phyloP scores from a whole-genome alignment of 1,140 invertebrate genomes.

The Brachionus calyciflorus region DNA sequence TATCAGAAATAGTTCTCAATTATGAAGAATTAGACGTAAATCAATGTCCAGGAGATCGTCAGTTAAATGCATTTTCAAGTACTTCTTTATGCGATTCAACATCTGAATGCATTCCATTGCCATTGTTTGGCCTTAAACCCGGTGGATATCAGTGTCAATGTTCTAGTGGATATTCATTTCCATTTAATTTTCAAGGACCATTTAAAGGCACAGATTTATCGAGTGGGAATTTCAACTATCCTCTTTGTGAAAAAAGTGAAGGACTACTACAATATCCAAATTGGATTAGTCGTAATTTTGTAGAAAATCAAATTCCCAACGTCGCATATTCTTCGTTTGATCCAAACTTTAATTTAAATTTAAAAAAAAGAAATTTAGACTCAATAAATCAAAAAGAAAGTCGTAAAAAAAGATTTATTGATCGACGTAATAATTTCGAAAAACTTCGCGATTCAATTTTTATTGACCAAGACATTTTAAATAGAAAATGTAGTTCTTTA shows the following conservation, averaged over 20 bases:
- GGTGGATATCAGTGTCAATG: constrained; percentile 42
- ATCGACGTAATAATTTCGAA: constrained; percentile 43
- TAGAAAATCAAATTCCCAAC: constrained; percentile 5
- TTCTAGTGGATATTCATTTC: constrained; percentile 4
- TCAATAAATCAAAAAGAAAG: neutral
- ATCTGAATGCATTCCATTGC: neutral
- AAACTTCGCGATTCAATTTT: constrained; percentile 39
- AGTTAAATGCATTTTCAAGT: constrained; percentile 26
- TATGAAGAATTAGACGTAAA: constrained; percentile 28
- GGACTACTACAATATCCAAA: constrained; percentile 39
- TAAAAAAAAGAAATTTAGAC: constrained; percentile 3
- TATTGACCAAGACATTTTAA: constrained; percentile 2
- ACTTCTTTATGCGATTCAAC: constrained; percentile 32
- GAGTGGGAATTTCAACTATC: neutral
- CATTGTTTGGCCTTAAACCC: constrained; percentile 25
- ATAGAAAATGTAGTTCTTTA: neutral
- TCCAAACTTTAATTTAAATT: neutral
- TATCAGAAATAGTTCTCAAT: constrained; percentile 17
- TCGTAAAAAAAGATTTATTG: constrained; percentile 28
- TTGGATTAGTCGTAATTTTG: constrained; percentile 14
- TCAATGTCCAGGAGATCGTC: constrained; percentile 43
- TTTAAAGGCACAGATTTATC: constrained; percentile 1
- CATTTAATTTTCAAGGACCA: constrained; percentile 33
- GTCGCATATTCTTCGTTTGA: neutral
- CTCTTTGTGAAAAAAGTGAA: constrained; percentile 21